Base-by-base conservation (phyloP, 2,888 invertebrate species). In the Dromius quadrimaculatus region DNA sequence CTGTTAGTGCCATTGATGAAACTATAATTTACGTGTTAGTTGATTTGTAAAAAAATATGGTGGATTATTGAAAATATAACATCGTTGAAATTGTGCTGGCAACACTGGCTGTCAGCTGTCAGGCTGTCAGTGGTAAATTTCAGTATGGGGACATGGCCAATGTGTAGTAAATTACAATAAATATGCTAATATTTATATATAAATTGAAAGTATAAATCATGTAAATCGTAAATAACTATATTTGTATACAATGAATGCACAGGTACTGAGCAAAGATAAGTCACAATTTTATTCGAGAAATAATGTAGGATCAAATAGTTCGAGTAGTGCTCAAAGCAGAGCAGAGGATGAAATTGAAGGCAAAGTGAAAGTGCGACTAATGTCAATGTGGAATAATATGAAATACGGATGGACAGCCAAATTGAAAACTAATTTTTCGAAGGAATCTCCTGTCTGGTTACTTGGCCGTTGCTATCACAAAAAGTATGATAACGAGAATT, bases 381-480 rank as follows among this genome's bases (percentile, higher is more conserved):
- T 93, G 78, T 93, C 94, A 38, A 92, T 94, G 88, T 95, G 94
- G 94, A 94, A 95, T 82, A 95, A 95, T 82, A 90, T 95, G 71
- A 94, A 94, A 84, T 94, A 94, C 83, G 94, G 90, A 54, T 93
- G 92, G 92, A 89, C 90, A 64, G 88, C 91, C 0, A 94, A 94
- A 83, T 83, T 93, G 73, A 88, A 89, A 75, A 88, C 91, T 1
- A 89, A 87, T 76, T 90, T 92, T 76, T 93, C 92, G 0, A 92
- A 92, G 83, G 94, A 94, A 83, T 92, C 92, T 73, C 94, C 95
- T 0, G 93, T 95, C 2, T 95, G 93, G 91, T 81, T 95, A 19
- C 83, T 95, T 22, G 95, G 95, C 0, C 86, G 90, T 70, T 92
- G 92, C 79, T 95, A 95, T 79, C 92, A 92, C 79, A 87, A 91